These are phyloP conservation scores for Pterocles orientalis DNA, from an alignment of 2,113 vertebrate genomes.

Conservation along the genomic window DNA sequence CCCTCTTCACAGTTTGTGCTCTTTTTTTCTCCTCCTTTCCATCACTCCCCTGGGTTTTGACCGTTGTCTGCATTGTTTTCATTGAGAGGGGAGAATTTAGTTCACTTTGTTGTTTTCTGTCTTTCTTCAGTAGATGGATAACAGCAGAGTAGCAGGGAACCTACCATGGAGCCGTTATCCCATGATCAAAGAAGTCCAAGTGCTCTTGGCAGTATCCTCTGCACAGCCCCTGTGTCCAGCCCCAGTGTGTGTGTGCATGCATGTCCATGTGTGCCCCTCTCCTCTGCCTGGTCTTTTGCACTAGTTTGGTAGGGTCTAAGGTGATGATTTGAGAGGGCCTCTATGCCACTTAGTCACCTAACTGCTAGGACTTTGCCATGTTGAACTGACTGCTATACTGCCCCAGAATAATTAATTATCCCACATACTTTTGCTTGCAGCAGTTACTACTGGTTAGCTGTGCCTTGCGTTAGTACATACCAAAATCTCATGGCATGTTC, in stretches of 20 bases:
- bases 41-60: not conserved
- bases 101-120: not conserved
- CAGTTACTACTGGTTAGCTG: not conserved
- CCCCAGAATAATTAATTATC: not conserved
- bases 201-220: not conserved
- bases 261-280: fast-evolving
- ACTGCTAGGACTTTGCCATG: not conserved
- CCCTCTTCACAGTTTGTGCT: not conserved
- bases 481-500: not conserved
- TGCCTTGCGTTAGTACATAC: not conserved
- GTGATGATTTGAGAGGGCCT: not conserved
- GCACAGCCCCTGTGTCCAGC: not conserved
- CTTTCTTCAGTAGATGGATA: not conserved
- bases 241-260: no score
- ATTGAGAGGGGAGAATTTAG: not conserved
- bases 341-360: not conserved
- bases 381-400: not conserved
- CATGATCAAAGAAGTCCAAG: not conserved
- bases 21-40: not conserved
- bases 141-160: not conserved
- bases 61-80: not conserved
- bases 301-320: not conserved
- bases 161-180: not conserved
- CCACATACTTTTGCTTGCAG: not conserved
- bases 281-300: not conserved